Evolutionary conservation across 1,140 invertebrate species (phyloP).

Genomic region (Heliconius nattereri): DNA sequence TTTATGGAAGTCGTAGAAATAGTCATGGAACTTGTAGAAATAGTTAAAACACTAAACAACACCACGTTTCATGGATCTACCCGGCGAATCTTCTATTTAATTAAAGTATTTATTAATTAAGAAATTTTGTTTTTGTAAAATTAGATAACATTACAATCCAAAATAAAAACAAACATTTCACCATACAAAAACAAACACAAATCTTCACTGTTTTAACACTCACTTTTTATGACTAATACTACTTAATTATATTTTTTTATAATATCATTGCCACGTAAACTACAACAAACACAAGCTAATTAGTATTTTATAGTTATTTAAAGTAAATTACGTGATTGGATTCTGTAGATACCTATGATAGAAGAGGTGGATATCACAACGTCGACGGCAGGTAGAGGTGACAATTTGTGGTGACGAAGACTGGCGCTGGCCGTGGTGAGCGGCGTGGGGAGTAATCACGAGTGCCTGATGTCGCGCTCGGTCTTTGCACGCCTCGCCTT

Average conservation of each 20-base stretch:
- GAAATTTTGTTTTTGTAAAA: no score
- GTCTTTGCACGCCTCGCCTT: constrained; percentile 60
- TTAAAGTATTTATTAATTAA: background rate
- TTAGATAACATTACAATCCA: background rate
- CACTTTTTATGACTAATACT: background rate
- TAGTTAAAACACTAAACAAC: background rate
- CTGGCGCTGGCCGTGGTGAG: constrained; percentile 50
- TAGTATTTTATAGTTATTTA: background rate
- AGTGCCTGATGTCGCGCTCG: constrained; percentile 33
- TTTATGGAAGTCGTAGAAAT: no score
- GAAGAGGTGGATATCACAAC: constrained; percentile 22
- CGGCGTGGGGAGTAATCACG: constrained; percentile 41
- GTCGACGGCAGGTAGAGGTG: constrained; percentile 16
- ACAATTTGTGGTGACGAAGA: constrained; percentile 17
- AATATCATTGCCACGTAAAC: background rate
- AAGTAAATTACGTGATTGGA: background rate
- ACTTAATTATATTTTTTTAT: background rate
- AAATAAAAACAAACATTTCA: constrained; percentile 25
- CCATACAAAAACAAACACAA: constrained; percentile 16
- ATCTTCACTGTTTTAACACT: constrained; percentile 19
- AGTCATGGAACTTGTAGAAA: no score
- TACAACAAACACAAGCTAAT: background rate
- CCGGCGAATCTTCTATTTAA: background rate
- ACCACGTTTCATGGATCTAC: background rate
- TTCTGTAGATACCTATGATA: constrained; percentile 30